phyloP scores from a whole-genome alignment of 2,113 vertebrate genomes.

The Cochlearius cochlearius region DNA sequence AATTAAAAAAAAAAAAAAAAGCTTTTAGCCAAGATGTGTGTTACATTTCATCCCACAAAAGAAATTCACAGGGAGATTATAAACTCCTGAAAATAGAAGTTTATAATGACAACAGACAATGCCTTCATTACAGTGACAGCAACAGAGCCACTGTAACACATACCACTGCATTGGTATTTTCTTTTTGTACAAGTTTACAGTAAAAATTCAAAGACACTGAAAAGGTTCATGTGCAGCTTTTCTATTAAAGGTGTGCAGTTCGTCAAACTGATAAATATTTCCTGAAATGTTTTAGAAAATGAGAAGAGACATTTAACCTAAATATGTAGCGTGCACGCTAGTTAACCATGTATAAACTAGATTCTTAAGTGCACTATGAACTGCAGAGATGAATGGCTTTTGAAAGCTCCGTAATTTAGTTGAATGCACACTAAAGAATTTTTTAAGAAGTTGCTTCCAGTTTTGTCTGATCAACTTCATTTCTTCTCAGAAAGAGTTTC shows the following conservation, averaged over 20 bases:
- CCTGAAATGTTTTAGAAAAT: conserved; percentile 49
- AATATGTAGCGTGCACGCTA: conserved; percentile 11
- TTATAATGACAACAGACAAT: background rate
- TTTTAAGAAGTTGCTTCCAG: conserved; percentile 13
- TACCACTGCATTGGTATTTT: background rate
- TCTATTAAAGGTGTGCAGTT: conserved; percentile 12
- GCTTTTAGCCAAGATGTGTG: background rate
- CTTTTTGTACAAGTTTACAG: conserved; percentile 14
- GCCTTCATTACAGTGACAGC: background rate
- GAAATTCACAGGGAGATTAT: background rate
- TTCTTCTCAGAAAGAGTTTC: conserved; percentile 57
- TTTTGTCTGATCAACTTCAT: conserved; percentile 42
- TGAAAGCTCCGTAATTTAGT: conserved; percentile 32
- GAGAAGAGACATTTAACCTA: conserved; percentile 33
- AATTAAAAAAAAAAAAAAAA: background rate
- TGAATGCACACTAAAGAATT: background rate
- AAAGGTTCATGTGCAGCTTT: conserved; percentile 17
- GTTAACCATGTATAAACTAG: background rate
- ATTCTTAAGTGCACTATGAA: background rate
- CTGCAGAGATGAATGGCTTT: conserved; percentile 11
- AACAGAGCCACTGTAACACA: background rate
- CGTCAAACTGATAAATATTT: conserved; percentile 32
- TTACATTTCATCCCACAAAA: conserved; percentile 19
- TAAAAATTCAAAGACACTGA: conserved; percentile 36
- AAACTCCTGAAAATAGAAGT: conserved; percentile 30